Evolutionary conservation across 2,888 invertebrate genomes (phyloP).

Genomic region (Anodontia alba): DNA sequence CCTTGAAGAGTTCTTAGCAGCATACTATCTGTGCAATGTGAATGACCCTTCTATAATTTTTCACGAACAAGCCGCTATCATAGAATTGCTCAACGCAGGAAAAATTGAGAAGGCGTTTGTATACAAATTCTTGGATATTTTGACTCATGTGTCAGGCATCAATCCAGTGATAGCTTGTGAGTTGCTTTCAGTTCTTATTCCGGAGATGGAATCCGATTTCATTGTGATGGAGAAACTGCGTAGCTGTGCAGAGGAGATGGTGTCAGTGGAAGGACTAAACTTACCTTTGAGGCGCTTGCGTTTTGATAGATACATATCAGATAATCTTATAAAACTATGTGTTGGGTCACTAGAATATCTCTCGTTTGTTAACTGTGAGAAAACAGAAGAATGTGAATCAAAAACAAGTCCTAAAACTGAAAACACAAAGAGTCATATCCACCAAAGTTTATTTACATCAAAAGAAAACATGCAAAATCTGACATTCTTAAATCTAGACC

Average conservation of each 20-base stretch:
- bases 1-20: not conserved
- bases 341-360: not conserved
- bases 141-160: not conserved
- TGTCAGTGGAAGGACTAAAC: not conserved
- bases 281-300: not conserved
- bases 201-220: not conserved
- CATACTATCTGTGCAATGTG: slow-evolving; percentile 12
- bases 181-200: not conserved
- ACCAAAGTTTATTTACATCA: not conserved
- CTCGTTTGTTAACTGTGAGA: not conserved
- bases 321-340: not conserved
- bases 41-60: not conserved
- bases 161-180: not conserved
- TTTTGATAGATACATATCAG: not conserved
- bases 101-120: slow-evolving; percentile 10
- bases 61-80: slow-evolving; percentile 5
- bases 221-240: not conserved
- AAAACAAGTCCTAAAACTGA: not conserved
- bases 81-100: not conserved
- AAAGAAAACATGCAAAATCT: not conserved
- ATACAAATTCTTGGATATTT: not conserved
- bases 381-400: not conserved
- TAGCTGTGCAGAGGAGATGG: not conserved
- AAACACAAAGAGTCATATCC: not conserved
- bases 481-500: slow-evolving; percentile 2